These are phyloP conservation scores for Plumapathes pennacea DNA, from an alignment of 92 coral and sea anemone species.

Conservation along the genomic window DNA sequence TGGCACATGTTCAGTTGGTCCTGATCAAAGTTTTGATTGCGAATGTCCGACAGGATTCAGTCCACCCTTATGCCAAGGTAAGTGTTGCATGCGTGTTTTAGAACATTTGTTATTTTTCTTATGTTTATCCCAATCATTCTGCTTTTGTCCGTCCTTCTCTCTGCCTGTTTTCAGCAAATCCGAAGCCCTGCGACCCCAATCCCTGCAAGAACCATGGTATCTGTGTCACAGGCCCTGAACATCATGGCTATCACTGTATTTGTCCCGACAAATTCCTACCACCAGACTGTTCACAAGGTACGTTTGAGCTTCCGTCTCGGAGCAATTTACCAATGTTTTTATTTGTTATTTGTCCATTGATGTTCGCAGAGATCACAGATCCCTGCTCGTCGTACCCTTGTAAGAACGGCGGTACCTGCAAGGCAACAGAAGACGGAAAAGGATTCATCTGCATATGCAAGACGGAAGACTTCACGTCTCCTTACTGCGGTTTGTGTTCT, in stretches of 20 bases:
- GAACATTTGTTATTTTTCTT: too few species aligned
- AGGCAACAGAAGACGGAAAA: slow-evolving; percentile 12
- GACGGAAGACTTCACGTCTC: slow-evolving; percentile 33
- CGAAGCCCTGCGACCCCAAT: slow-evolving; percentile 42
- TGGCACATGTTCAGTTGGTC: slow-evolving; percentile 76
- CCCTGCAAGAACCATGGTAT: slow-evolving; percentile 69
- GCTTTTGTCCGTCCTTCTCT: too few species aligned
- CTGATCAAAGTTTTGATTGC: slow-evolving; percentile 88
- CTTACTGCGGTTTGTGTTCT: slow-evolving; percentile 52
- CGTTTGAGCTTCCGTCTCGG: too few species aligned
- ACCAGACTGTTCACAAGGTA: slow-evolving; percentile 68
- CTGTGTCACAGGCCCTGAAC: slow-evolving; percentile 32
- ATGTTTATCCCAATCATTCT: too few species aligned
- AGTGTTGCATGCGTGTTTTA: too few species aligned
- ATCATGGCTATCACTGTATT: slow-evolving; percentile 39
- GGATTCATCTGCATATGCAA: slow-evolving; percentile 23
- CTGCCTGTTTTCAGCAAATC: too few species aligned
- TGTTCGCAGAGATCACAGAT: too few species aligned
- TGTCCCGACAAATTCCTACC: slow-evolving; percentile 59
- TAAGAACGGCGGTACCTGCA: slow-evolving; percentile 46
- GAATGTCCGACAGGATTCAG: slow-evolving; percentile 70
- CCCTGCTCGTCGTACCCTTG: slow-evolving; percentile 63
- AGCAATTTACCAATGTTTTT: too few species aligned
- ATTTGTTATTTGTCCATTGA: too few species aligned
- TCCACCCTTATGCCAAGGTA: slow-evolving; percentile 86